Conservation (phyloP, 2,797 vertebrate genomes). For the Salarias fasciatus region DNA sequence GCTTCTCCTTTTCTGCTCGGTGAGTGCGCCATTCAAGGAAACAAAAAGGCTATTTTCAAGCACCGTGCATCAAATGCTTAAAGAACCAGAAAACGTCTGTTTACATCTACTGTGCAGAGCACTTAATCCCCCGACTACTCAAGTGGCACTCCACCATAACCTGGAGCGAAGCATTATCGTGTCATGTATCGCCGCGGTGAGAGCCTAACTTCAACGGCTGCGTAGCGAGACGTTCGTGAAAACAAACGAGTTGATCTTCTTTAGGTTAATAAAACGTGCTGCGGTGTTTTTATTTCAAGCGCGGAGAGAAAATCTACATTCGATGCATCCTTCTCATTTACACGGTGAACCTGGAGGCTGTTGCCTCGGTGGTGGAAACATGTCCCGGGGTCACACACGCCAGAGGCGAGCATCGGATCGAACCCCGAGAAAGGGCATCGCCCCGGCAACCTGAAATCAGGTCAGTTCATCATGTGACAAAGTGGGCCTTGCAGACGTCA, state of each 20-base stretch:
- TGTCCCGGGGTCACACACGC: constrained; percentile 53
- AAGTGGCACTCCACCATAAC: constrained; percentile 10
- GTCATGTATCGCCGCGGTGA: constrained; percentile 10
- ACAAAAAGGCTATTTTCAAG: neutral
- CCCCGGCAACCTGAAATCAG: constrained; percentile 53
- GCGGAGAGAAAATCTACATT: neutral
- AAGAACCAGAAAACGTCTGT: constrained; percentile 2
- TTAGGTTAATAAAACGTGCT: constrained; percentile 19
- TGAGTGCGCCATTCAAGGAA: neutral
- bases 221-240: constrained; percentile 13
- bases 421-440: constrained; percentile 52
- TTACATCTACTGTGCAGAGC: constrained; percentile 6
- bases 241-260: constrained; percentile 6
- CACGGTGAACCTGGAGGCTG: constrained; percentile 49
- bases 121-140: constrained; percentile 14
- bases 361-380: constrained; percentile 49
- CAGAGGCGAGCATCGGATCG: constrained; percentile 23
- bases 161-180: neutral
- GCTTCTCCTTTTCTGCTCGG: constrained; percentile 9
- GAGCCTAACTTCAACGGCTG: constrained; percentile 6
- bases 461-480: constrained; percentile 62
- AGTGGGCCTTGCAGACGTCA: constrained; percentile 29
- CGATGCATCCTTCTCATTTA: constrained; percentile 33
- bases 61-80: neutral
- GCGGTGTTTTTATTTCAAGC: constrained; percentile 22